Base-by-base conservation (phyloP, 2,113 vertebrate species). In the Dasyornis broadbenti region DNA sequence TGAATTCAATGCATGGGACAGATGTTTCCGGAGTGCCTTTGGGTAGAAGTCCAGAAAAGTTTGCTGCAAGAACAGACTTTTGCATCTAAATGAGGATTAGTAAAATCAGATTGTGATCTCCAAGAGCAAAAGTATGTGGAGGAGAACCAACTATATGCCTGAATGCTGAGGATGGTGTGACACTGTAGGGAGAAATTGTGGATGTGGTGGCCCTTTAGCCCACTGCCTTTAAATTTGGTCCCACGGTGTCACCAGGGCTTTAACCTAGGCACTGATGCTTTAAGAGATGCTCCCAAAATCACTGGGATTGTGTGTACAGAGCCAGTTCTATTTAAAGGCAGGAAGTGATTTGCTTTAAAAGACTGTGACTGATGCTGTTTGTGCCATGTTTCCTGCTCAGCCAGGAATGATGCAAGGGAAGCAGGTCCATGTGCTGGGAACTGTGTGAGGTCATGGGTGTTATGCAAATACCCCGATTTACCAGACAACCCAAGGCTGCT, bases 341-440 rank as follows among this genome's bases (percentile, higher is more conserved):
- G n/a, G n/a, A 33, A 19, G n/a, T 33, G 6, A 27, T 37, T 31
- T 35, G 28, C 39, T 68, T 5, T 17, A 3, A 3, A 27, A 35
- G 73, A 50, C 42, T 18, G 5, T 9, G 14, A 28, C 35, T 57
- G 2, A 3, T 3, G 2, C 8, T 7, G 35, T 13, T 15, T 19
- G 17, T 15, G 6, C 4, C 1, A 7, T 27, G 35, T 27, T n/a
- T n/a, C 44, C 33, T 22, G 22, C 18, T 1, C 6, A 4, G 76
- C 15, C 1, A 31, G 42, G 73, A n/a, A 5, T 27, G 33, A 39
- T 30, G 60, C 27, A 31, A 27, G 9, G 16, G 27, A 42, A 31
- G 63, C 35, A 39, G 24, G 16, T 16, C 23, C 13, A 9, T 60
- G 33, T 60, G n/a, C n/a, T 60, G 44, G 30, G 42, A 27, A 7